Evolutionary conservation across 1,140 invertebrate species (phyloP), one percentile per base, ranked within the genome.

Genomic region (Drosophila pruinosa): DNA sequence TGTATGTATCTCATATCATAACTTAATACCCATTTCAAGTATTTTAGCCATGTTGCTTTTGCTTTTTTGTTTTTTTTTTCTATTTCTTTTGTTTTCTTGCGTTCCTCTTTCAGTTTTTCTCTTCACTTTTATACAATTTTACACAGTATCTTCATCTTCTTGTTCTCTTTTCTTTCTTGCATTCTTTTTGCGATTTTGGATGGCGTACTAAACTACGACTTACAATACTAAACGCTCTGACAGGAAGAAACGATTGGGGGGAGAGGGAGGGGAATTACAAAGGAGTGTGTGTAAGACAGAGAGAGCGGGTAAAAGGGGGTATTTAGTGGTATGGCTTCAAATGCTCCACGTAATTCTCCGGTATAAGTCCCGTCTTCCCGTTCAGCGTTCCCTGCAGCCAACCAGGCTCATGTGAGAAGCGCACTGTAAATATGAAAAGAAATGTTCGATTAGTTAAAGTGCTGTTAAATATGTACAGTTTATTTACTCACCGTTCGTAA

Each of bases 371-470:
- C 26, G 95, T 96, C 92, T 96, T 96, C 45, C 98, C 98, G 92
- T 98, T 97, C 61, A 99, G 92, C 17, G 96, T 97, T 50, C 98
- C 98, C 92, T 99, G 97, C 71, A 99, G 92, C 98, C 98, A 99
- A 48, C 98, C 98, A 4, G 98, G 98, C 92, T 99, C 98, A 75
- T 95, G 94, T 10, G 97, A 98, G 69, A 94, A 94, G 88, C 95
- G 94, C 68, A 99, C 97, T 98, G 92, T 39, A 94, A 93, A 22
- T 24, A 24, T n/a, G n/a, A 34, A 12, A 47, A 0, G 8, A 6
- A 53, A 24, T 17, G 12, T n/a, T 21, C 17, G 8, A 10, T 21
- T 48, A 14, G 3, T 3, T 15, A 36, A 4, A 47, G 8, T 12
- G 12, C 21, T 10, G 21, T 24, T 21, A 2, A 1, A 28, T 10